Evolutionary conservation across 2,888 invertebrate species (phyloP).

Genomic region (Euspilapteryx auroguttella): DNA sequence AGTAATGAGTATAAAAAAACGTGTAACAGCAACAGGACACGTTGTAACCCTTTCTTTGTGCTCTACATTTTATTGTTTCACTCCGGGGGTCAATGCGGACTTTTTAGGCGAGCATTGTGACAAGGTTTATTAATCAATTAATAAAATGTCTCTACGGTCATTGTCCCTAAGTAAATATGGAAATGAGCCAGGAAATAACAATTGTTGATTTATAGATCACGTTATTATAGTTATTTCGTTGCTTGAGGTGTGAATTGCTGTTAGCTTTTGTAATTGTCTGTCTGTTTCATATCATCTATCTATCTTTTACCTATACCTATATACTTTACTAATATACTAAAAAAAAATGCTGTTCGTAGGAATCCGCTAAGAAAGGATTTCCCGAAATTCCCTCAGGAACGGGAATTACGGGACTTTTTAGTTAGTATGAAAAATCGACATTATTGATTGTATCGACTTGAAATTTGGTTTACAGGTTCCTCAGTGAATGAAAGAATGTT

Average conservation of each 20-base stretch:
- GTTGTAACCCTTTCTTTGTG: constrained; percentile 49
- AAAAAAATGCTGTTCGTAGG: too few relatives aligned
- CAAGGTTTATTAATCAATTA: constrained; percentile 59
- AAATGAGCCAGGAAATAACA: constrained; percentile 43
- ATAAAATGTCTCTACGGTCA: constrained; percentile 57
- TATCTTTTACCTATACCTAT: too few relatives aligned
- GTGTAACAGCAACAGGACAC: too few relatives aligned
- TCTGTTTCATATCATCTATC: too few relatives aligned
- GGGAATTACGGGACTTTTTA: too few relatives aligned
- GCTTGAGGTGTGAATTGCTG: constrained; percentile 35
- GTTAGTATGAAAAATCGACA: too few relatives aligned
- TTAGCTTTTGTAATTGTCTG: neutral
- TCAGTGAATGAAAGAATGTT: too few relatives aligned
- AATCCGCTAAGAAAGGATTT: too few relatives aligned
- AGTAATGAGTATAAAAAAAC: constrained; percentile 34
- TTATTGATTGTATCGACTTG: too few relatives aligned
- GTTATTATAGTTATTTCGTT: constrained; percentile 22
- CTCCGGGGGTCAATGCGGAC: constrained; percentile 49
- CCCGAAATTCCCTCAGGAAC: too few relatives aligned
- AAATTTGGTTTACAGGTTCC: too few relatives aligned
- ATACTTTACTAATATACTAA: too few relatives aligned
- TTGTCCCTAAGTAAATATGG: constrained; percentile 55
- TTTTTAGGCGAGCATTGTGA: constrained; percentile 39
- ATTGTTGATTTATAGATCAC: constrained; percentile 47
- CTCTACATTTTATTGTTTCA: constrained; percentile 45